phyloP scores from a whole-genome alignment of 2,113 vertebrate genomes.

The Mobula birostris region DNA sequence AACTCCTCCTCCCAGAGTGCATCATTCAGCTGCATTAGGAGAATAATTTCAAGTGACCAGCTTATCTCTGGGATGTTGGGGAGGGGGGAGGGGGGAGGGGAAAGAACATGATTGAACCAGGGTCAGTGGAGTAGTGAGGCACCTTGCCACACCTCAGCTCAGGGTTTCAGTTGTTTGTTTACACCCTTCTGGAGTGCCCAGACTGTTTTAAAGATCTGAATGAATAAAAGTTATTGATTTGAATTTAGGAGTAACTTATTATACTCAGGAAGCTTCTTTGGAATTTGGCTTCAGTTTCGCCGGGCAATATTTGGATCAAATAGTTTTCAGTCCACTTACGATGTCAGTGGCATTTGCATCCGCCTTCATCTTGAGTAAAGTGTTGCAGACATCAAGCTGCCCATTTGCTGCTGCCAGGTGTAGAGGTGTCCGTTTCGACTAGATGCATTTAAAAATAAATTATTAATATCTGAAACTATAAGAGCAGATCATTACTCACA shows the following conservation, averaged over 20 bases:
- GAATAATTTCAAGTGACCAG: too few relatives aligned
- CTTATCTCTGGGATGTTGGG: too few relatives aligned
- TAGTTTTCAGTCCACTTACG: constrained; percentile 42
- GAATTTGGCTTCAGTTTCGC: background rate
- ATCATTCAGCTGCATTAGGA: too few relatives aligned
- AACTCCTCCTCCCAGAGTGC: too few relatives aligned
- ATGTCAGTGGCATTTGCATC: constrained; percentile 51
- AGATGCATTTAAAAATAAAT: background rate
- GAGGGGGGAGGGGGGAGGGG: too few relatives aligned
- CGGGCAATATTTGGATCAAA: background rate
- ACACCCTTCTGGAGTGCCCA: background rate
- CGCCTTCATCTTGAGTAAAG: constrained; percentile 46
- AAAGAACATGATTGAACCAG: too few relatives aligned
- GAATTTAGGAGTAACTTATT: background rate
- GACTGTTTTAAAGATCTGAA: background rate
- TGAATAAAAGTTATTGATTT: background rate
- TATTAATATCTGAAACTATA: background rate
- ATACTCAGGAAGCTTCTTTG: background rate
- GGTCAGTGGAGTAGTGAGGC: too few relatives aligned
- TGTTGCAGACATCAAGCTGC: constrained; percentile 51
- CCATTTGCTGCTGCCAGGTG: constrained; percentile 49
- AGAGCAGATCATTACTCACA: background rate
- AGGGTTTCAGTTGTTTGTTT: background rate
- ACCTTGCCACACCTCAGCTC: too few relatives aligned
- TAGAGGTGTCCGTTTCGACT: constrained; percentile 52